Base-by-base conservation (phyloP, 2,888 invertebrate species). In the Perithous albicinctus region DNA sequence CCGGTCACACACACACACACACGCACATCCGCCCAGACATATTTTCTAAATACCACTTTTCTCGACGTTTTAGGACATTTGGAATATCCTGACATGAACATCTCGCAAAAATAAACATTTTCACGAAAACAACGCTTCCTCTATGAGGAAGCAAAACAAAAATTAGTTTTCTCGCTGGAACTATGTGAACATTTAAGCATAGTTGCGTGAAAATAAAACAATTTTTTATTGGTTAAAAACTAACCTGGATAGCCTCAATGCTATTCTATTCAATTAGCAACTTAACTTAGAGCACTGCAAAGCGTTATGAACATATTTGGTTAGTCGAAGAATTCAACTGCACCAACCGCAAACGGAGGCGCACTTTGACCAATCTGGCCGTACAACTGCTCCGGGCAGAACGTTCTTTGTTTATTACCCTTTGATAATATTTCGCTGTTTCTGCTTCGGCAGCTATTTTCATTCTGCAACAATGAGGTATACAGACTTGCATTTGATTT, bases 271-370 rank as follows among this genome's bases (percentile, higher is more conserved):
- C 64, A 38, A 18, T n/a, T n/a, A n/a, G n/a, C 0, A 23, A 18
- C 29, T 29, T 23, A 48, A 15, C 8, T 46, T 54, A 18, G 35
- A 59, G 32, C 8, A 43, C 48, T 48, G 26, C 26, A 32, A 35
- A 69, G 41, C 48, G 67, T 43, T 35, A 46, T 48, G 38, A 61
- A 43, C 38, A 59, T 43, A 69, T 76, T 61, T 35, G 67, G 67
- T 67, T 67, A 67, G 20, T 7, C 48, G 12, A 48, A 12, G 41
- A 41, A 41, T 41, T 3, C 10, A n/a, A 41, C 41, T 41, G 41
- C 41, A n/a, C 12, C 8, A 38, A 38, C 38, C 38, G 38, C 38
- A 7, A n/a, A 41, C 41, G 41, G n/a, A 41, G n/a, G 3, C 41
- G 1, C 41, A 41, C 3, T 41, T 12, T 18, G 46, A 2, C 18